phyloP scores from a whole-genome alignment of 2,888 invertebrate species.

The Erebia palarica region DNA sequence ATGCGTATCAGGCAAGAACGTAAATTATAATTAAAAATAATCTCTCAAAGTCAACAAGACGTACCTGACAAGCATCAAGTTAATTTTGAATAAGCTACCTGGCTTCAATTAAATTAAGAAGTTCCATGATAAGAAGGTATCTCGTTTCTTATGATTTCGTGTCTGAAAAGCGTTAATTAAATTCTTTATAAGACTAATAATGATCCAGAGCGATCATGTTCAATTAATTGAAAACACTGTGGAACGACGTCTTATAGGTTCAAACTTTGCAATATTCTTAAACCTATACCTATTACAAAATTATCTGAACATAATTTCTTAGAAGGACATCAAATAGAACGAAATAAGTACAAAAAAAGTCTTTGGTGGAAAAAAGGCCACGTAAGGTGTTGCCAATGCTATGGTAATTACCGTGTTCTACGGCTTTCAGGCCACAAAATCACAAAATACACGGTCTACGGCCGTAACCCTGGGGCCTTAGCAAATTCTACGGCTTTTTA shows the following conservation, averaged over 20 bases:
- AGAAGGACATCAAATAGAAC: too few relatives aligned
- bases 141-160: slow-evolving; percentile 67
- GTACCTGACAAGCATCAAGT: slow-evolving; percentile 66
- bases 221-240: slow-evolving; percentile 30
- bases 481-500: too few relatives aligned
- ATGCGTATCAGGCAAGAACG: too few relatives aligned
- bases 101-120: slow-evolving; percentile 74
- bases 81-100: slow-evolving; percentile 76
- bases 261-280: slow-evolving; percentile 12
- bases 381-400: too few relatives aligned
- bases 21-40: not conserved
- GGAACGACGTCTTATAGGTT: slow-evolving; percentile 22
- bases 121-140: slow-evolving; percentile 70
- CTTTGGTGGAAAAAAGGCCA: too few relatives aligned
- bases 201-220: slow-evolving; percentile 31
- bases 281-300: too few relatives aligned
- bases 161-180: slow-evolving; percentile 60
- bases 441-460: too few relatives aligned
- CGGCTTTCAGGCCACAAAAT: too few relatives aligned
- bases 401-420: too few relatives aligned
- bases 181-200: slow-evolving; percentile 54
- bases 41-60: slow-evolving; percentile 18
- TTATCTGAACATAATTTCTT: too few relatives aligned
- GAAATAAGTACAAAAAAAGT: too few relatives aligned
- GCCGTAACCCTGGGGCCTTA: too few relatives aligned